Evolutionary conservation across 1,140 invertebrate genomes (phyloP).

Genomic region (Pseudomyrmex cubaensis): DNA sequence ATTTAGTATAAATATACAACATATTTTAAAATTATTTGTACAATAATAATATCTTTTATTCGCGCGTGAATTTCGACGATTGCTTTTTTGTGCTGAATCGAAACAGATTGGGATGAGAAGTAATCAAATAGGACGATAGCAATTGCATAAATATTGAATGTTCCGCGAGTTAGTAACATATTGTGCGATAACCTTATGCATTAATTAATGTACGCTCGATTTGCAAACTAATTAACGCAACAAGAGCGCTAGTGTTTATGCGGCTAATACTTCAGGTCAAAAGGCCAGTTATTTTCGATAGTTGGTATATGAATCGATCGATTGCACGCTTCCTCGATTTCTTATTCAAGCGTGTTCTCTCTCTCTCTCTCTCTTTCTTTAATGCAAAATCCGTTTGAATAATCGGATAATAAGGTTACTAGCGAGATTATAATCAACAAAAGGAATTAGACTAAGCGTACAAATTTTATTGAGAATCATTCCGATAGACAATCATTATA

Average conservation of each 20-base stretch:
- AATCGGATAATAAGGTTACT: conserved; percentile 24
- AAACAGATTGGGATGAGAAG: conserved; percentile 3
- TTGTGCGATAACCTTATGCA: conserved; percentile 51
- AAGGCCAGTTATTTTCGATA: conserved; percentile 54
- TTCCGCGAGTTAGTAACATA: conserved; percentile 12
- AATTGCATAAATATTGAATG: conserved; percentile 37
- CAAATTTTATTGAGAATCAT: neutral
- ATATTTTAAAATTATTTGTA: too few relatives aligned
- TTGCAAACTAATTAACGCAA: conserved; percentile 36
- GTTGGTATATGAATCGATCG: conserved; percentile 19
- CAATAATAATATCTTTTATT: neutral
- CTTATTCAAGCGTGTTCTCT: conserved; percentile 12
- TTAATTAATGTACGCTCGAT: conserved; percentile 50
- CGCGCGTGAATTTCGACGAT: neutral
- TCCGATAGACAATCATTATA: conserved; percentile 16
- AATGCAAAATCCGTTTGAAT: neutral
- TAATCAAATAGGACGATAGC: neutral
- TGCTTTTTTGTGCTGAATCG: neutral
- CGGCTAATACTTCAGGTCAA: conserved; percentile 28
- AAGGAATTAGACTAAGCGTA: conserved; percentile 17
- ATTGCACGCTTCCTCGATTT: conserved; percentile 17
- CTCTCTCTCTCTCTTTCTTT: neutral
- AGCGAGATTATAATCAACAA: neutral
- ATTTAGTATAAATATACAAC: too few relatives aligned
- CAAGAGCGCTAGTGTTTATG: conserved; percentile 25